These are phyloP conservation scores for Brachyhypopomus occidentalis DNA, from an alignment of 2,113 vertebrate genomes.

Conservation along the genomic window DNA sequence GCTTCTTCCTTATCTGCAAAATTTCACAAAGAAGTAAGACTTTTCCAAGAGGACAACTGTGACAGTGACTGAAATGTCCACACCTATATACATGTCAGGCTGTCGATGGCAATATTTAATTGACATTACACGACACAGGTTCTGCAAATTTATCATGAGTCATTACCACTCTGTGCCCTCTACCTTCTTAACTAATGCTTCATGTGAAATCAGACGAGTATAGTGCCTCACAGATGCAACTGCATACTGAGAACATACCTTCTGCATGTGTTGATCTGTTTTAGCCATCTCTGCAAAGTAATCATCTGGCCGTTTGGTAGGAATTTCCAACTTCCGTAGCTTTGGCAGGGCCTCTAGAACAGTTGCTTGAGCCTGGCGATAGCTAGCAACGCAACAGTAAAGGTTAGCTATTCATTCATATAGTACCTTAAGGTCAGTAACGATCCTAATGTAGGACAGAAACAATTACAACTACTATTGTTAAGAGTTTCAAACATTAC, in stretches of 20 bases:
- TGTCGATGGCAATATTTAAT: too few relatives aligned
- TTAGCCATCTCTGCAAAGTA: conserved; percentile 99
- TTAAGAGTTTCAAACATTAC: too few relatives aligned
- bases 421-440: not conserved
- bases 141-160: too few relatives aligned
- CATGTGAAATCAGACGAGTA: too few relatives aligned
- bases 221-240: not conserved
- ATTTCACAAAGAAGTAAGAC: not conserved
- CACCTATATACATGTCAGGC: too few relatives aligned
- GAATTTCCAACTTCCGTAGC: conserved; percentile 77
- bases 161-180: too few relatives aligned
- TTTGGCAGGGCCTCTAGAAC: conserved; percentile 85
- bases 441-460: too few relatives aligned
- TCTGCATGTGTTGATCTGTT: conserved; percentile 98
- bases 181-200: too few relatives aligned
- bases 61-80: too few relatives aligned
- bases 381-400: conserved; percentile 69
- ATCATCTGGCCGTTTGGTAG: conserved; percentile 88
- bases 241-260: conserved; percentile 72
- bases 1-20: conserved; percentile 85
- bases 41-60: not conserved
- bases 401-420: not conserved
- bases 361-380: conserved; percentile 90
- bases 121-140: too few relatives aligned
- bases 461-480: too few relatives aligned